Base-by-base conservation (phyloP, 2,888 invertebrate genomes). In the Pogonocherus hispidulus region DNA sequence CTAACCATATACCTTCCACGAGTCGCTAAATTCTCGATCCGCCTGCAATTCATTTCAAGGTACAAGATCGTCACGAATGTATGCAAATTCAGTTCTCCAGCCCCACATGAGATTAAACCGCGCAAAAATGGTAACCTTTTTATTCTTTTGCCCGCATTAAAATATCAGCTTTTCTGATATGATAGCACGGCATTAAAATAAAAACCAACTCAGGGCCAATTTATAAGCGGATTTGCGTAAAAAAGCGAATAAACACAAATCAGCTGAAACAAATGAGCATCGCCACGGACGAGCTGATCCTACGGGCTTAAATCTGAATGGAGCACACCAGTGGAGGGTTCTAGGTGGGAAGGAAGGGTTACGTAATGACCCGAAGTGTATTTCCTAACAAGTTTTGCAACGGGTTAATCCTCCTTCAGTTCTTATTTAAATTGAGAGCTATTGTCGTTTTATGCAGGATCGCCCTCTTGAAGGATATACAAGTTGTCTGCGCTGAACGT, bases 261-360 rank as follows among this genome's bases (percentile, higher is more conserved):
- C 82, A 78, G 81, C 78, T 77, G 76, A 80, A 82, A 83, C 78
- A 81, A 84, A 82, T 82, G 84, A 81, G 81, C 81, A 78, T 75
- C 77, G 78, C 76, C 76, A 75, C 75, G 77, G 77, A 74, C 75
- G 72, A 72, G 71, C 77, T 79, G 79, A 81, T 81, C 80, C 80
- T 75, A 71, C 57, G 76, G 79, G 79, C 79, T 81, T 80, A 79
- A 77, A 80, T 76, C 76, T 74, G 74, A 74, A 76, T 72, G 72
- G 67, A 78, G 72, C 69, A 64, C 72, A 67, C 37, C 67, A 66
- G 66, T 66, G 69, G 57, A 18, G 66, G 62, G 55, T 52, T n/a
- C 8, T 14, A 55, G 6, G 49, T 22, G n/a, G 47, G 32, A 49
- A 46, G 14, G 37, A 51, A 59, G 59, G 59, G 59, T 59, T 59